Conservation (phyloP, 2,888 invertebrate species). For the Epicampocera succincta region DNA sequence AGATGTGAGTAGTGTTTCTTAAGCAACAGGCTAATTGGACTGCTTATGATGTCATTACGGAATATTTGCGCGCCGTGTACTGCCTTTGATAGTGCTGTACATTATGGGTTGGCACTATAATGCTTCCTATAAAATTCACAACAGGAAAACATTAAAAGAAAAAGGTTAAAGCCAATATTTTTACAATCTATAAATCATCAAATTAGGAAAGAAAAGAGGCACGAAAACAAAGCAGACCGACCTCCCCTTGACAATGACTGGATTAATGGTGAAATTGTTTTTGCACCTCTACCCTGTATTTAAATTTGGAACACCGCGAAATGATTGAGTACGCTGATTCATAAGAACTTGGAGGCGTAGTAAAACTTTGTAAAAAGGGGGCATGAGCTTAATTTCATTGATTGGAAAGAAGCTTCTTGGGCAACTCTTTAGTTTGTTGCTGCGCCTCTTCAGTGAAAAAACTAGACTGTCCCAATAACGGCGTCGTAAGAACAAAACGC, state of each 20-base stretch:
- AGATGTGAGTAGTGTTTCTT: neutral
- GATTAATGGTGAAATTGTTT: conserved; percentile 37
- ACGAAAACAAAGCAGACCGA: conserved; percentile 24
- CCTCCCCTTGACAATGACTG: conserved; percentile 51
- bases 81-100: conserved; percentile 82
- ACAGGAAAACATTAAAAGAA: neutral
- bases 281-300: conserved; percentile 48
- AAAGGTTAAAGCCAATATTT: conserved; percentile 17
- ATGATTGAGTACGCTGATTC: neutral
- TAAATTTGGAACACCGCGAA: conserved; percentile 24
- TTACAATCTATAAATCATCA: conserved; percentile 51
- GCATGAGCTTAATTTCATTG: neutral
- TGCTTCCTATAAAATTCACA: conserved; percentile 66
- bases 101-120: conserved; percentile 75
- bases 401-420: too few species aligned
- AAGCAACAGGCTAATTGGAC: neutral
- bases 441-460: too few species aligned
- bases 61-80: conserved; percentile 81
- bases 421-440: too few species aligned
- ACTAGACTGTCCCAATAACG: too few species aligned
- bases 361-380: too few species aligned
- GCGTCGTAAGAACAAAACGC: too few species aligned
- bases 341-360: conserved; percentile 12
- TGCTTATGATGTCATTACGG: conserved; percentile 77
- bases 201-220: neutral